Conservation (phyloP, 2,113 vertebrate genomes). For the Mesembrinibis cayennensis region DNA sequence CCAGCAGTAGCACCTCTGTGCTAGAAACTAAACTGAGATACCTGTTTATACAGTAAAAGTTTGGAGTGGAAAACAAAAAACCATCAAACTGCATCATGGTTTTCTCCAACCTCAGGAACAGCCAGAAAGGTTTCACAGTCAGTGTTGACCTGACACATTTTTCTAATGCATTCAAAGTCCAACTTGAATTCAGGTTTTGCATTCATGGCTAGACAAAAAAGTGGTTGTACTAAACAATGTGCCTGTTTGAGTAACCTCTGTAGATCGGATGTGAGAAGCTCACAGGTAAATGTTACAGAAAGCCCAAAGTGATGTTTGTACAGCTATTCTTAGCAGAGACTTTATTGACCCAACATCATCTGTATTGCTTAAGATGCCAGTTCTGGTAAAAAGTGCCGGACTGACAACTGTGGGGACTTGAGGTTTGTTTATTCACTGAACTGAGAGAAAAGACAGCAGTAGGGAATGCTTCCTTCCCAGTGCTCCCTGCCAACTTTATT, state of each 20-base stretch:
- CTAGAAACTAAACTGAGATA: neutral
- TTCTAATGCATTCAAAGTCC: neutral
- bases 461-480: neutral
- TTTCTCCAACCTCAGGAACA: neutral
- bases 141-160: neutral
- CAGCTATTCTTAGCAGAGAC: conserved; percentile 4
- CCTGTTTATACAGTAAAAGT: neutral
- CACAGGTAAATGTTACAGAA: neutral
- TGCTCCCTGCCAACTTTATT: neutral
- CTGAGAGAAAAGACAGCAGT: neutral
- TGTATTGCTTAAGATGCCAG: neutral
- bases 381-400: neutral
- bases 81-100: neutral
- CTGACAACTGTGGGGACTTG: neutral
- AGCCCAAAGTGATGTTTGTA: neutral
- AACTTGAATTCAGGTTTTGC: neutral
- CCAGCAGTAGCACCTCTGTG: neutral
- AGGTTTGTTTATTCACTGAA: neutral
- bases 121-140: neutral
- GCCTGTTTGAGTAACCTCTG: neutral
- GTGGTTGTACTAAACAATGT: neutral
- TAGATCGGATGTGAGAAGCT: neutral
- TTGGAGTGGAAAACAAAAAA: neutral
- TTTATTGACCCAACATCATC: neutral
- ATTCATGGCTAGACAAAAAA: neutral